phyloP scores from a whole-genome alignment of 2,888 invertebrate genomes.

The Aproaerema taeniolella region DNA sequence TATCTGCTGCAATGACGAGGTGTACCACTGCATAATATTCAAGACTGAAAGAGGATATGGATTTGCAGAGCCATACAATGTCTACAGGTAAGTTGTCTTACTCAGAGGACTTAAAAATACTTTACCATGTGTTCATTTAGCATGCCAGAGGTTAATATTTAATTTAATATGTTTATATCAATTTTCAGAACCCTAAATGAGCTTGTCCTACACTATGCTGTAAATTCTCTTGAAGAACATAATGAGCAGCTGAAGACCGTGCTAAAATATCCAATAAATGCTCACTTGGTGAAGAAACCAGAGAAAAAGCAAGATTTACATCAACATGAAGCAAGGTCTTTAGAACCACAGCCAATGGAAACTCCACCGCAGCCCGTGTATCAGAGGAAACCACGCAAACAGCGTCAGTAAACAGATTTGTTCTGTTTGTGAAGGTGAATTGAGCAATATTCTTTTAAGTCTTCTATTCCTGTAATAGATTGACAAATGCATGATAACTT shows the following conservation, averaged over 20 bases:
- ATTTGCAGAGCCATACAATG: slow-evolving; percentile 96
- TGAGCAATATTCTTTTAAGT: slow-evolving; percentile 1
- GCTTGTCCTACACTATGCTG: slow-evolving; percentile 94
- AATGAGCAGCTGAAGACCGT: slow-evolving; percentile 92
- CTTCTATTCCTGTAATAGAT: slow-evolving; percentile 5
- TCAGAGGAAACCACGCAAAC: slow-evolving; percentile 25
- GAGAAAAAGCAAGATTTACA: slow-evolving; percentile 45
- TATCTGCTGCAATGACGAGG: slow-evolving; percentile 89
- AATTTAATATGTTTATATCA: no score
- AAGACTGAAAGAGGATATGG: slow-evolving; percentile 93
- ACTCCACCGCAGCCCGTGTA: slow-evolving; percentile 17
- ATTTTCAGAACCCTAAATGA: slow-evolving; percentile 82
- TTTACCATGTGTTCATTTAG: neutral
- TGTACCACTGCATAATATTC: slow-evolving; percentile 96
- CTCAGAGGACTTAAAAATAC: no score
- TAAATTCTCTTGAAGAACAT: slow-evolving; percentile 95
- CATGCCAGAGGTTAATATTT: no score
- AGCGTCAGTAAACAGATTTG: slow-evolving; percentile 23
- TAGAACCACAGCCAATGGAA: slow-evolving; percentile 24
- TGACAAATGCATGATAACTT: neutral
- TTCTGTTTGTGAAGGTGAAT: no score
- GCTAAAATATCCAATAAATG: slow-evolving; percentile 87
- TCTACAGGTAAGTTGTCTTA: slow-evolving; percentile 81
- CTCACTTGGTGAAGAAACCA: slow-evolving; percentile 62
- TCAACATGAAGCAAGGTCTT: slow-evolving; percentile 21